Evolutionary conservation across 1,140 invertebrate genomes (phyloP), one percentile per base, ranked within the genome.

Genomic region (Macrosteles quadrilineatus): DNA sequence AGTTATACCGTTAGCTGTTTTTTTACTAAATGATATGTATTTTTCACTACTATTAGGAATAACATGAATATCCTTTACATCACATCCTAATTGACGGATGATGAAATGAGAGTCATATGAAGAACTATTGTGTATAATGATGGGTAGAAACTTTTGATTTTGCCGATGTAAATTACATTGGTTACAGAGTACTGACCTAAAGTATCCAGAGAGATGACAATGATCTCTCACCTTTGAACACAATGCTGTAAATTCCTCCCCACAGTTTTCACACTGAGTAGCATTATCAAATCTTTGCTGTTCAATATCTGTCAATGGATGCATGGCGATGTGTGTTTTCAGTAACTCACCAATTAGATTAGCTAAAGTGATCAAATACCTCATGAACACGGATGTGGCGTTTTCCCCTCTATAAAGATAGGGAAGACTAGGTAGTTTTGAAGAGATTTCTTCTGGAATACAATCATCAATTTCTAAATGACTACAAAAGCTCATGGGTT

Each of bases 21-120:
- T n/a, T 64, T 69, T 69, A 11, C 11, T 6, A 63, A 63, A 69
- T 23, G 36, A 59, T 14, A 69, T 50, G 45, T 69, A 69, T 31
- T 69, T 69, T 29, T 69, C 68, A 29, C n/a, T 69, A 17, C 12
- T 47, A 47, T 69, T 63, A 17, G 57, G 57, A 14, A 69, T 69
- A 2, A 69, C 45, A 69, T 19, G 30, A 19, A 69, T 64, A 27
- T 50, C 21, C 27, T 47, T 19, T 12, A 27, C 12, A 47, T 69
- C 68, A 47, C 27, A 64, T 45, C 45, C 68, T 31, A 69, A 63
- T 31, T 64, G 30, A 27, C 47, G 40, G 25, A 69, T 23, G 14
- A 69, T 69, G 27, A 69, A 69, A 59, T 69, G 68, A 2, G 32
- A 14, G 25, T 63, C 68, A 69, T 69, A 69, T 11, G 63, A 23